A percentile compares a stretch with the other conserved stretches of the same genome.
phyloP scores from a whole-genome alignment of 30 jellyfish, hydroid and myxozoan species.

The Cassiopea xamachana region DNA sequence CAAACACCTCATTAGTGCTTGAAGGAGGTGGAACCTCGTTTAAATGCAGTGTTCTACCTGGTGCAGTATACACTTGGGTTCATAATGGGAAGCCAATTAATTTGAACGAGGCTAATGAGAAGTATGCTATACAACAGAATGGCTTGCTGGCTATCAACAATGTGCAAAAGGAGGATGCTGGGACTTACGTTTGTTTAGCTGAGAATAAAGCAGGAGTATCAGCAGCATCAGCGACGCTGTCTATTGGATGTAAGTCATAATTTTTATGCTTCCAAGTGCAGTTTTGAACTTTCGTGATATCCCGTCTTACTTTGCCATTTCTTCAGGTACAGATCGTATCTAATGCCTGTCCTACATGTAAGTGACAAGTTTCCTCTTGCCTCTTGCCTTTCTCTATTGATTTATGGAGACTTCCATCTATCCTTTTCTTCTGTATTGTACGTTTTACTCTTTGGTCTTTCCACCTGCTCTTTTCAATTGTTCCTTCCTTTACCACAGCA shows the following conservation, averaged over 20 bases:
- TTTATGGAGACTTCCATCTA: too few species aligned
- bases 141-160: constrained; percentile 61
- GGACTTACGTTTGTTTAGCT: constrained; percentile 75
- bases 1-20: constrained; percentile 15
- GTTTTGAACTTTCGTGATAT: neutral
- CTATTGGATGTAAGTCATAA: constrained; percentile 66
- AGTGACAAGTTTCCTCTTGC: too few species aligned
- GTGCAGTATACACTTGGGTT: constrained; percentile 83
- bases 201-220: constrained; percentile 58
- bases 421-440: too few species aligned
- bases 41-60: constrained; percentile 72
- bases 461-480: too few species aligned
- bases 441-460: too few species aligned
- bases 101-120: neutral
- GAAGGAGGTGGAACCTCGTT: constrained; percentile 51
- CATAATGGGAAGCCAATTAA: constrained; percentile 74
- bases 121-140: constrained; percentile 51
- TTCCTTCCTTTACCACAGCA: too few species aligned
- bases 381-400: too few species aligned
- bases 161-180: constrained; percentile 54
- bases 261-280: neutral
- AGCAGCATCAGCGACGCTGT: constrained; percentile 63
- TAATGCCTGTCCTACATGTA: too few species aligned
- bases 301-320: neutral
- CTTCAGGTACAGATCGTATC: too few species aligned